These are phyloP conservation scores for Macroglossus sobrinus DNA, from an alignment of 2,113 vertebrate species.

Conservation along the genomic window DNA sequence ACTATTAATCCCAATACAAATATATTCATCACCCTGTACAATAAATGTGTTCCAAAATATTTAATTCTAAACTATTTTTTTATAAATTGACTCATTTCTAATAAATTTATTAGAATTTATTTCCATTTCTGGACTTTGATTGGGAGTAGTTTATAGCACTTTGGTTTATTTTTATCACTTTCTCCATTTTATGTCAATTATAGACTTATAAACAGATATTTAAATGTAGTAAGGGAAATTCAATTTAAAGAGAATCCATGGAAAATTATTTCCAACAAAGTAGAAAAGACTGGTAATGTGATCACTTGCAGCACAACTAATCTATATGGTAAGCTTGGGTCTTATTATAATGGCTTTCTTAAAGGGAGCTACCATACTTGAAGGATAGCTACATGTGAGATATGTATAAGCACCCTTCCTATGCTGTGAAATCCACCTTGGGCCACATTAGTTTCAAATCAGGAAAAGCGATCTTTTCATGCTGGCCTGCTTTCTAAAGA, in stretches of 20 bases:
- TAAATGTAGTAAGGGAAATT: not conserved
- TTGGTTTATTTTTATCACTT: not conserved
- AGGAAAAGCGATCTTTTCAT: not conserved
- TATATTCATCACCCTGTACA: conserved; percentile 2
- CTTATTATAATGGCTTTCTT: not conserved
- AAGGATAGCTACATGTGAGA: not conserved
- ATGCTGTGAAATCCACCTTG: not conserved
- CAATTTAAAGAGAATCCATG: not conserved
- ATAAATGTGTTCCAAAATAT: conserved; percentile 40
- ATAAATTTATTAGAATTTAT: conserved; percentile 21
- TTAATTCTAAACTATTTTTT: conserved; percentile 11
- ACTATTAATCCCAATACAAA: not conserved
- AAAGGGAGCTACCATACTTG: not conserved
- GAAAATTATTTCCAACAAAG: not conserved
- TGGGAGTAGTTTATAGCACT: not conserved
- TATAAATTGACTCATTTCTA: conserved; percentile 10
- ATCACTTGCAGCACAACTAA: not conserved
- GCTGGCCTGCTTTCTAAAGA: conserved; percentile 49
- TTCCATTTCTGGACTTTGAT: conserved; percentile 22
- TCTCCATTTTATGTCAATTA: conserved; percentile 13
- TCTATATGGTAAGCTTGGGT: not conserved
- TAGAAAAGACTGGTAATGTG: not conserved
- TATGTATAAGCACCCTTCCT: not conserved
- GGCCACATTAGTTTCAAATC: conserved; percentile 1
- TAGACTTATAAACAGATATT: conserved; percentile 9